Percentiles rank a stretch among this genome's conserved stretches.
Conservation (phyloP, 2,113 vertebrate genomes). For the Serinus canaria region DNA sequence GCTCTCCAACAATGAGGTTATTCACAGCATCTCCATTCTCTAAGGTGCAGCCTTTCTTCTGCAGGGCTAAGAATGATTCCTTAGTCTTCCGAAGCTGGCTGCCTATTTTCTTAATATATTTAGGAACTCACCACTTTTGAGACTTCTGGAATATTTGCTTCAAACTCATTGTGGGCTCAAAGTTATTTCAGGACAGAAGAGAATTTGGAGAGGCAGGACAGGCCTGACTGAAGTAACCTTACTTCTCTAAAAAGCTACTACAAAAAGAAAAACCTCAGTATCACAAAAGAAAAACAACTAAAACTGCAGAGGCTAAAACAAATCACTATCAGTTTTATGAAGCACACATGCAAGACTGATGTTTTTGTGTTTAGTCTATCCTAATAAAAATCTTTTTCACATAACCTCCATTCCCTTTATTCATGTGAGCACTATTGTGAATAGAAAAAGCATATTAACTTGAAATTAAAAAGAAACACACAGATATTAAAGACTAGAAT, state of each 20-base stretch:
- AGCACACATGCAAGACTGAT: background rate
- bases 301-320: background rate
- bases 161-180: background rate
- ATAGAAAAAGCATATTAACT: background rate
- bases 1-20: background rate
- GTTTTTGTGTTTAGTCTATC: background rate
- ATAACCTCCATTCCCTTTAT: background rate
- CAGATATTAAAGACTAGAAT: background rate
- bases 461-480: slow-evolving; percentile 14
- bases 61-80: background rate
- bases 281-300: background rate
- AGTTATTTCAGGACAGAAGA: background rate
- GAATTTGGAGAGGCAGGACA: background rate
- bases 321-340: background rate
- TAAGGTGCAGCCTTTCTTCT: background rate
- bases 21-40: background rate
- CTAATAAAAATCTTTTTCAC: background rate
- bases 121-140: background rate
- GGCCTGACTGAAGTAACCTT: background rate
- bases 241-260: background rate
- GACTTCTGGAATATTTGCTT: background rate
- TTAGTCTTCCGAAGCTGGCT: background rate
- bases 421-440: background rate
- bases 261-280: background rate
- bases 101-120: background rate